Evolutionary conservation across 2,888 invertebrate genomes (phyloP).

Genomic region (Stenchaetothrips biformis): DNA sequence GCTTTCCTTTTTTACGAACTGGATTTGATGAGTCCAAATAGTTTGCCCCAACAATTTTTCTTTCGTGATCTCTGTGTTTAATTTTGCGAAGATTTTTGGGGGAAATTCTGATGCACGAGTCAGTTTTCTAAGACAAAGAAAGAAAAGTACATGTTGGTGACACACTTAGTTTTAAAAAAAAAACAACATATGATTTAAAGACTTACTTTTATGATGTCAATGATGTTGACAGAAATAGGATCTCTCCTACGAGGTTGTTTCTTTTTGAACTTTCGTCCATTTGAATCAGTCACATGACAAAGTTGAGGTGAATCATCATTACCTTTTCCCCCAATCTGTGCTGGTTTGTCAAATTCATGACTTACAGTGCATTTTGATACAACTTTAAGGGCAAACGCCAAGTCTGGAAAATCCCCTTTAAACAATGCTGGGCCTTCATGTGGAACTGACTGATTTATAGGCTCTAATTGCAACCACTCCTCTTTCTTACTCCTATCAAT

Average conservation of each 20-base stretch:
- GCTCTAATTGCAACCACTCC: neutral
- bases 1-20: slow-evolving; percentile 33
- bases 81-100: neutral
- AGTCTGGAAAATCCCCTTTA: neutral
- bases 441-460: neutral
- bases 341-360: neutral
- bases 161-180: neutral
- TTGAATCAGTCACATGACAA: no score
- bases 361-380: neutral
- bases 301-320: neutral
- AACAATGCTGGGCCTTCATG: neutral
- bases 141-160: neutral
- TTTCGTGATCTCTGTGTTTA: neutral
- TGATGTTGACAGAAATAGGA: neutral
- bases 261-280: neutral
- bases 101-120: neutral
- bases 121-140: neutral
- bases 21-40: slow-evolving; percentile 34
- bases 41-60: slow-evolving; percentile 32
- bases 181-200: neutral
- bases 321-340: neutral
- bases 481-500: neutral
- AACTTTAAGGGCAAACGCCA: neutral
- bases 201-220: neutral
- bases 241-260: neutral